Conservation (phyloP, 2,797 vertebrate species). For the Catharus ustulatus region DNA sequence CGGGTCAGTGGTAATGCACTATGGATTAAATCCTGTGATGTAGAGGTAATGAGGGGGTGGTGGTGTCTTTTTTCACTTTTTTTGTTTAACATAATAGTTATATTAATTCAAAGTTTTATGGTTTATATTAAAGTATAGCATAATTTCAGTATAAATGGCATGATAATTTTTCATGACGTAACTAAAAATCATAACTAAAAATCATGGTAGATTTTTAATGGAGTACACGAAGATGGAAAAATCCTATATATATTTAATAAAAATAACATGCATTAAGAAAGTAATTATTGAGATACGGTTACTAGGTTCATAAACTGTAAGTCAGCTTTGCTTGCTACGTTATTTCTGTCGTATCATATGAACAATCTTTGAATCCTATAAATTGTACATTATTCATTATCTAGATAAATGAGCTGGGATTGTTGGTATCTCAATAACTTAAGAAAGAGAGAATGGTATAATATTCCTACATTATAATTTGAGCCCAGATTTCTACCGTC, state of each 20-base stretch:
- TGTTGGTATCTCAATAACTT: not conserved
- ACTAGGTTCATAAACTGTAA: not conserved
- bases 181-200: not conserved
- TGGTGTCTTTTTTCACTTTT: not conserved
- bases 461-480: not conserved
- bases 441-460: too few relatives aligned
- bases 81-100: not conserved
- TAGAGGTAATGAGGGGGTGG: rapidly evolving
- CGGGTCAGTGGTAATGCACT: not conserved
- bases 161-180: not conserved
- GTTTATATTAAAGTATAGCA: not conserved
- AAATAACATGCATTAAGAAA: not conserved
- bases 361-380: not conserved
- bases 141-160: not conserved
- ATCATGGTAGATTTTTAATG: not conserved
- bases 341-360: not conserved
- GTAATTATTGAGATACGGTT: not conserved
- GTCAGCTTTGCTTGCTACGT: not conserved
- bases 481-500: not conserved
- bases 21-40: not conserved
- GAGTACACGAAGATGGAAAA: not conserved
- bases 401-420: rapidly evolving
- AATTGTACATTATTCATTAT: not conserved
- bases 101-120: not conserved
- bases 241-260: not conserved